Evolutionary conservation across 2,797 vertebrate species (phyloP).

Genomic region (Ptychobarbus kaznakovi): DNA sequence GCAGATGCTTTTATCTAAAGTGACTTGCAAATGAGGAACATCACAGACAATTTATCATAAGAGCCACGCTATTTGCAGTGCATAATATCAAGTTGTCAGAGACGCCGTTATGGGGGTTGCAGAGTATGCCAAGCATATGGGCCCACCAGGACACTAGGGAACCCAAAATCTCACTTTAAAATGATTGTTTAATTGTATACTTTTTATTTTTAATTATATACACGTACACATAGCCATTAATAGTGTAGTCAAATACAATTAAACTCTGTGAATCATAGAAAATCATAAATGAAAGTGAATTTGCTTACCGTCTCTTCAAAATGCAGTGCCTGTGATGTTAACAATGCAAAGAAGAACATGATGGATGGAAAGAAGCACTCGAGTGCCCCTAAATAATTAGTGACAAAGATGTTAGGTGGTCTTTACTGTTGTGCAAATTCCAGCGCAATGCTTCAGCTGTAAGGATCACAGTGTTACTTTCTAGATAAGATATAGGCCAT

Average conservation of each 20-base stretch:
- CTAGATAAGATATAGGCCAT: background rate
- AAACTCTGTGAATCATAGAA: background rate
- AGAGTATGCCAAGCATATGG: background rate
- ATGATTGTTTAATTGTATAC: background rate
- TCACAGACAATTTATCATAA: background rate
- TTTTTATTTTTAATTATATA: background rate
- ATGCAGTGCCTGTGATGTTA: background rate
- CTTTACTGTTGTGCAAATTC: background rate
- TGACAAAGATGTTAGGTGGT: background rate
- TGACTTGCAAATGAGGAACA: background rate
- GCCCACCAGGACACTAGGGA: background rate
- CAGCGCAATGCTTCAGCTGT: background rate
- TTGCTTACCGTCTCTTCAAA: background rate
- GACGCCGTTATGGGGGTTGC: background rate
- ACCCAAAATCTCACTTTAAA: background rate
- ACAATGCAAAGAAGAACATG: background rate
- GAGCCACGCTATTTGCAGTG: background rate
- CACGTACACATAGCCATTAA: background rate
- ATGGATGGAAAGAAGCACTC: background rate
- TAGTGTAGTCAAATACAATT: background rate
- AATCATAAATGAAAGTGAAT: background rate
- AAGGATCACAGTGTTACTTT: background rate
- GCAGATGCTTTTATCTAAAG: slow-evolving; percentile 2
- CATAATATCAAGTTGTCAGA: background rate
- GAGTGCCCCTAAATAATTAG: background rate